Evolutionary conservation across 2,888 invertebrate species (phyloP), one percentile per base, ranked within the genome.

Genomic region (Campoletis raptor): DNA sequence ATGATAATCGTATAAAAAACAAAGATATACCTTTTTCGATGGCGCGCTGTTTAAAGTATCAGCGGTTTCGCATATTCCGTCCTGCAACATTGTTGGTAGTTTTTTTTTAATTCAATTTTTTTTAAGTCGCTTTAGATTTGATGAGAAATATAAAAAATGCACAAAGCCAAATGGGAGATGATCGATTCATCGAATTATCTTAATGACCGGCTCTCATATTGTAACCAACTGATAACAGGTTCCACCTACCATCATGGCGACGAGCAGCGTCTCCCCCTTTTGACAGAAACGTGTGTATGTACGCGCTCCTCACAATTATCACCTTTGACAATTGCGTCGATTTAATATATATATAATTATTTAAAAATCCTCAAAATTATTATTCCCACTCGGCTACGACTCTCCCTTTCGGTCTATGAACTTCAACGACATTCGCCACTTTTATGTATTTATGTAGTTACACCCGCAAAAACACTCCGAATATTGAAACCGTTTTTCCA

Each of bases 231-330:
- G 92, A 92, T 92, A 93, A 92, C 92, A 94, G 93, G 94, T 94
- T 93, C 94, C 94, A 94, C 94, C 94, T 94, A 94, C 94, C 94
- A 94, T 94, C 94, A 94, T 94, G 94, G 94, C 94, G 94, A 92
- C 94, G 82, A 89, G 83, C 88, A 89, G 91, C 91, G 92, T 93
- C 91, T 92, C 89, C 90, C 86, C 86, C 89, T 70, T 80, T 80
- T 80, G 61, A 70, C 80, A 70, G 42, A 70, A 80, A 18, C 45
- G 70, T 70, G 70, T 48, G 70, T 66, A 48, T 24, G 70, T 45
- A 48, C 21, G 70, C 45, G 12, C 24, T 76, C 42, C 48, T 36
- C 40, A 42, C 40, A 74, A 74, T 74, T 61, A 52, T 40, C 52
- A 67, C 40, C n/a, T 37, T 67, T 64, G 0, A 52, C 72, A 36